A percentile compares a stretch with the other conserved stretches of the same genome.
These are phyloP conservation scores for Oceanodroma tethys DNA, from an alignment of 2,113 vertebrate species.

Conservation along the genomic window DNA sequence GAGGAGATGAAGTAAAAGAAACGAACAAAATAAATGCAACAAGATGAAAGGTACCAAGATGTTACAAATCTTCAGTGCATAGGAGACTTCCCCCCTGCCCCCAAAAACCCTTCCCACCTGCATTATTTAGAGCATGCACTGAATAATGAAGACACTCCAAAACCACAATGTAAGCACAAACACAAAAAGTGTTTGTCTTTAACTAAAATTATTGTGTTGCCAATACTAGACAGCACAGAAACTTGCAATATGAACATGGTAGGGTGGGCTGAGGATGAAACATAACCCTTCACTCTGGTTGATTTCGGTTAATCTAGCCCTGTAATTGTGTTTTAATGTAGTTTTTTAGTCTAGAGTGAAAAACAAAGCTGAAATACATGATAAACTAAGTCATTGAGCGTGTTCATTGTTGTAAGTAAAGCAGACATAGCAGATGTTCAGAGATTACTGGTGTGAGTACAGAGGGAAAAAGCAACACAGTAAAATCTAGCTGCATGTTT, in stretches of 20 bases:
- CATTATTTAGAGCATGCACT: not conserved
- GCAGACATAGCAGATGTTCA: slow-evolving; percentile 14
- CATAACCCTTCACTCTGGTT: not conserved
- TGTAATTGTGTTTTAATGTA: not conserved
- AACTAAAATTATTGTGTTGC: not conserved
- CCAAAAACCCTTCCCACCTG: not conserved
- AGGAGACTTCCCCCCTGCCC: not conserved
- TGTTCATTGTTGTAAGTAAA: not conserved
- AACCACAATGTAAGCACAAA: not conserved
- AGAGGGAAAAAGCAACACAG: not conserved
- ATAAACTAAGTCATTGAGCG: not conserved
- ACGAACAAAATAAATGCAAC: not conserved
- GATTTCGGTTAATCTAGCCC: not conserved
- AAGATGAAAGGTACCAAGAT: not conserved
- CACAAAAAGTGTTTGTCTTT: not conserved
- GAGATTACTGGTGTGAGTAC: not conserved
- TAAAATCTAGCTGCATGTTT: not conserved
- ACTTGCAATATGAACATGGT: too few relatives aligned
- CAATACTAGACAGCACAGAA: not conserved
- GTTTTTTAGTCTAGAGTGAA: not conserved
- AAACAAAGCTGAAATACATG: not conserved
- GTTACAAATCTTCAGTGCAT: not conserved
- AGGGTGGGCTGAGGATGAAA: not conserved
- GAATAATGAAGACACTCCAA: not conserved
- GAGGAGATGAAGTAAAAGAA: not conserved